Evolutionary conservation across 2,113 vertebrate species (phyloP).

Genomic region (Dendropsophus ebraccatus): DNA sequence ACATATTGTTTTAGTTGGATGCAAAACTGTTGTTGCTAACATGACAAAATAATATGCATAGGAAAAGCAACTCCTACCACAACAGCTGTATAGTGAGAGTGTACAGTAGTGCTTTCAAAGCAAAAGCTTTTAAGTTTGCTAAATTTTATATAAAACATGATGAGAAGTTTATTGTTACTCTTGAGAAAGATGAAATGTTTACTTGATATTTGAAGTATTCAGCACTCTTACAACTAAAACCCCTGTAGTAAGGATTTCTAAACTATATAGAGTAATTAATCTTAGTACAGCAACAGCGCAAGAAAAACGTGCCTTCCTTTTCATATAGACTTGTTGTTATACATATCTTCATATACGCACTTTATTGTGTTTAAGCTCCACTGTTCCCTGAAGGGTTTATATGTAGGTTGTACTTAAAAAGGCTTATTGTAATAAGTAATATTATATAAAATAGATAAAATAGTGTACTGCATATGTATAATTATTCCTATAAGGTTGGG

Average conservation of each 20-base stretch:
- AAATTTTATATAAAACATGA: constrained; percentile 51
- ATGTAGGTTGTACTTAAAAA: background rate
- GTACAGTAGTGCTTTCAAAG: constrained; percentile 42
- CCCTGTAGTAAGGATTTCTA: constrained; percentile 54
- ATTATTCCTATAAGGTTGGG: too few relatives aligned
- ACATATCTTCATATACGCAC: background rate
- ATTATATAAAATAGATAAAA: background rate
- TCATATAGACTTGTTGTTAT: background rate
- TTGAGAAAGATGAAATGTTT: constrained; percentile 54
- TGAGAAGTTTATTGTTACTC: constrained; percentile 54
- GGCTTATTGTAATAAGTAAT: background rate
- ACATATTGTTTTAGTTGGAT: background rate
- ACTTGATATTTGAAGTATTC: constrained; percentile 48
- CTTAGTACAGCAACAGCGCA: constrained; percentile 51
- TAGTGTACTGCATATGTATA: too few relatives aligned
- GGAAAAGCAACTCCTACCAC: constrained; percentile 21
- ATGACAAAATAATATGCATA: constrained; percentile 53
- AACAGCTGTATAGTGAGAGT: constrained; percentile 47
- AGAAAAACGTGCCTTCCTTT: background rate
- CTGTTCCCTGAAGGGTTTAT: background rate
- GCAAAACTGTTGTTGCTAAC: constrained; percentile 37
- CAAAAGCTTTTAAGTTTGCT: constrained; percentile 53
- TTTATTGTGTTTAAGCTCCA: background rate
- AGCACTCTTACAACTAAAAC: constrained; percentile 56
- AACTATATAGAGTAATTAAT: constrained; percentile 55